Evolutionary conservation across 2,113 vertebrate species (phyloP).

Genomic region (Eulacestoma nigropectus): DNA sequence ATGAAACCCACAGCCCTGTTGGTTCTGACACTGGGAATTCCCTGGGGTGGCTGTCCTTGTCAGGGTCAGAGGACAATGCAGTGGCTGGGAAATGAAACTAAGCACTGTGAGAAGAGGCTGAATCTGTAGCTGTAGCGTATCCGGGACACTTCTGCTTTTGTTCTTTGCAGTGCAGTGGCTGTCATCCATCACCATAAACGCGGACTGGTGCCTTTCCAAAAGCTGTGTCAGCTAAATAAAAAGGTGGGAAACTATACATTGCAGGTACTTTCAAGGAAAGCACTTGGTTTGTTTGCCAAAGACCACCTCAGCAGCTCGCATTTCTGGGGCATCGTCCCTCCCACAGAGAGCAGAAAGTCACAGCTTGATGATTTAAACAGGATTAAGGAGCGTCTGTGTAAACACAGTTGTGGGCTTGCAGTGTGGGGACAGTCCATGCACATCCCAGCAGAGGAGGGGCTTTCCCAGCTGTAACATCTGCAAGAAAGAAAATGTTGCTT

Average conservation of each 20-base stretch:
- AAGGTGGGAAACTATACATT: background rate
- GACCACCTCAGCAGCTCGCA: background rate
- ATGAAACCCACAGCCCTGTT: background rate
- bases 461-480: background rate
- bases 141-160: background rate
- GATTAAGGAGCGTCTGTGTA: background rate
- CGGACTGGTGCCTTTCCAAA: background rate
- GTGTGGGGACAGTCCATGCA: background rate
- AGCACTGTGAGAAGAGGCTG: background rate
- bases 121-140: background rate
- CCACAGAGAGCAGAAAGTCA: background rate
- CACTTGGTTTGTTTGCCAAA: background rate
- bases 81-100: constrained; percentile 11
- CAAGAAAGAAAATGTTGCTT: background rate
- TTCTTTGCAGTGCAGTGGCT: background rate
- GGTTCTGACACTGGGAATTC: background rate
- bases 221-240: background rate
- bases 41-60: background rate
- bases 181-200: background rate
- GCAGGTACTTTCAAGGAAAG: background rate
- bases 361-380: background rate
- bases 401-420: background rate
- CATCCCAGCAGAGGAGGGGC: background rate
- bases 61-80: background rate
- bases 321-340: background rate